These are phyloP conservation scores for Tachina fera DNA, from an alignment of 2,888 invertebrate species.

Conservation along the genomic window DNA sequence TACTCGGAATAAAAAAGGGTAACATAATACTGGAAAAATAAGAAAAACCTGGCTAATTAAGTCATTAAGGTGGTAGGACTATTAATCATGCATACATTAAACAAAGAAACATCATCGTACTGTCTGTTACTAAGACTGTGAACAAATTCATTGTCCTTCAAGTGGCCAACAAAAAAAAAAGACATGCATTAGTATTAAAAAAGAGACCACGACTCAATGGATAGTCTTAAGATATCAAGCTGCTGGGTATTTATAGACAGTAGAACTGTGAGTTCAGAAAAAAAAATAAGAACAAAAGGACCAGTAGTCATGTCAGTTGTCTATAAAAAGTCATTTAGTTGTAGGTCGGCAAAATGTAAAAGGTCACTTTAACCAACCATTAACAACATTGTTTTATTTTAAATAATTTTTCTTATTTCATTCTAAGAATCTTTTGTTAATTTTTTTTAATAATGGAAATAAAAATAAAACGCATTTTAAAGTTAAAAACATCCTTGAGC, in stretches of 20 bases:
- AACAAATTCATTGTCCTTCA: slow-evolving; percentile 61
- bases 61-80: slow-evolving; percentile 68
- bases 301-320: slow-evolving; percentile 54
- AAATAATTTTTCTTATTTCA: background rate
- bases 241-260: slow-evolving; percentile 66
- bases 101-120: slow-evolving; percentile 31
- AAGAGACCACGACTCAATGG: slow-evolving; percentile 44
- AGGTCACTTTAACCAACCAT: slow-evolving; percentile 58
- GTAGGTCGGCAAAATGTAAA: slow-evolving; percentile 66
- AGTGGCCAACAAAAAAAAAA: slow-evolving; percentile 32
- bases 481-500: slow-evolving; percentile 12
- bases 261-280: slow-evolving; percentile 25
- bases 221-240: slow-evolving; percentile 26
- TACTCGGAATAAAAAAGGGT: slow-evolving; percentile 50
- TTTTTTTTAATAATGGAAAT: slow-evolving; percentile 3
- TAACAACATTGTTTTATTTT: slow-evolving; percentile 9
- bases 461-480: slow-evolving; percentile 40
- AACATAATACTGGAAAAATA: slow-evolving; percentile 6
- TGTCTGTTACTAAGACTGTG: slow-evolving; percentile 25
- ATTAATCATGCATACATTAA: slow-evolving; percentile 69
- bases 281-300: slow-evolving; percentile 18
- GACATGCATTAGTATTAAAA: slow-evolving; percentile 20
- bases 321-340: slow-evolving; percentile 30
- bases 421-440: slow-evolving; percentile 60
- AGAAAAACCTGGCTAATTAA: slow-evolving; percentile 64